Percentiles rank a stretch among this genome's conserved stretches.
Evolutionary conservation across 2,888 invertebrate genomes (phyloP).

Genomic region (Cetonia aurata): DNA sequence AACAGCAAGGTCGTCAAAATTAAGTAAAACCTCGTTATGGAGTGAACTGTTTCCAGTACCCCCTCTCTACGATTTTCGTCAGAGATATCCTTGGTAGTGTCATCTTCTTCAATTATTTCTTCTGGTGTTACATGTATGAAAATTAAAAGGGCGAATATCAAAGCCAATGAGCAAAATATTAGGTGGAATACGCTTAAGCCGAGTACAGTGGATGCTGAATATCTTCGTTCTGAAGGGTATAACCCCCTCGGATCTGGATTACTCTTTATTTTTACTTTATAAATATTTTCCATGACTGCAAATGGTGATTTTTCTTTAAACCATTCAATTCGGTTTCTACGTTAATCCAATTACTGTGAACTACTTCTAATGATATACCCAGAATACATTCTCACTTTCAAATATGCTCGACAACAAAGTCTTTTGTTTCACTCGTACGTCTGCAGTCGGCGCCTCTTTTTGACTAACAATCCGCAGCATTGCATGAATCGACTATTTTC

Average conservation of each 20-base stretch:
- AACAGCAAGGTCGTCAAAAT: constrained; percentile 31
- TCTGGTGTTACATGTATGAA: constrained; percentile 50
- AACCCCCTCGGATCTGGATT: constrained; percentile 72
- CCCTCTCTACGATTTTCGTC: background rate
- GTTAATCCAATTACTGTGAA: background rate
- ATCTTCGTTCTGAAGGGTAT: constrained; percentile 76
- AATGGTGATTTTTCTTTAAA: no score
- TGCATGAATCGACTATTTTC: constrained; percentile 24
- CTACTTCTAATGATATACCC: constrained; percentile 3
- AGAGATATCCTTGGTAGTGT: constrained; percentile 24
- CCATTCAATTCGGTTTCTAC: no score
- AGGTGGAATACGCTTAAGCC: constrained; percentile 75
- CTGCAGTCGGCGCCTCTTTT: constrained; percentile 8
- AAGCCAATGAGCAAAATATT: constrained; percentile 71
- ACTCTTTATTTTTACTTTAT: constrained; percentile 76
- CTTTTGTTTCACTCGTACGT: constrained; percentile 1
- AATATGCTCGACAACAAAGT: constrained; percentile 5
- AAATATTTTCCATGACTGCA: constrained; percentile 73
- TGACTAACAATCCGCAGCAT: constrained; percentile 9
- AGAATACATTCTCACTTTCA: constrained; percentile 21
- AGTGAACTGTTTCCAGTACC: background rate
- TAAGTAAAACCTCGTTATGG: constrained; percentile 23
- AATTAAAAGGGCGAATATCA: constrained; percentile 71
- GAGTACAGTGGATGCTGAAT: constrained; percentile 76
- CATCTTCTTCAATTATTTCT: constrained; percentile 18